Base-by-base conservation (phyloP, 1,140 invertebrate species). In the Maniola jurtina region DNA sequence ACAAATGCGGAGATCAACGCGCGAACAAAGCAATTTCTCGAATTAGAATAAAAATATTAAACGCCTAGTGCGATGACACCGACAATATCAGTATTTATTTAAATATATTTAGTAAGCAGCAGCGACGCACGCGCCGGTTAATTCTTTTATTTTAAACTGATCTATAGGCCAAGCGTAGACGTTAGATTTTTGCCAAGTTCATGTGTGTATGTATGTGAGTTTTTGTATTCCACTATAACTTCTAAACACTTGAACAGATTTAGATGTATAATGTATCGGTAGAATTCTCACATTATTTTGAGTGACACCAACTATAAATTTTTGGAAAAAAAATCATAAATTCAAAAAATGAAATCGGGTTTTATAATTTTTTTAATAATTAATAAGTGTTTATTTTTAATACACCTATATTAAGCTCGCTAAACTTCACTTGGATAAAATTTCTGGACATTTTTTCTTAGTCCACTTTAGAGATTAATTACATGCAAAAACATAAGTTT, bases 21-120 rank as follows among this genome's bases (percentile, higher is more conserved):
- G 38, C 45, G 47, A 64, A 68, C 66, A 68, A 68, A 64, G 61
- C 16, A 60, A 55, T 67, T 67, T 67, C 60, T 66, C 40, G 42
- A 11, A 61, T 67, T 61, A 67, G 14, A 61, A 67, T 67, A 67
- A 66, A 66, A 48, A 57, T 67, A 42, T 48, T 57, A 57, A 56
- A 40, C 45, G 52, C 40, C 47, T 57, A 57, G 47, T 59, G 40
- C 61, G 66, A 68, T 60, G 66, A 68, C 66, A 60, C 61, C 61
- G 38, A 45, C 38, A 60, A 48, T 36, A 61, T 61, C 59, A 50
- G 45, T 50, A 42, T 50, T 61, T 50, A 42, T 50, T 61, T 25
- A 50, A 61, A 48, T 61, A 50, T 50, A 61, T 68, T 64, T 60
- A 45, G 48, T 60, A 68, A 35, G 61, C 56, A 64, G 61, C 6